Base-by-base conservation (phyloP, 1,140 invertebrate species). In the Ceratosolen fusciceps region DNA sequence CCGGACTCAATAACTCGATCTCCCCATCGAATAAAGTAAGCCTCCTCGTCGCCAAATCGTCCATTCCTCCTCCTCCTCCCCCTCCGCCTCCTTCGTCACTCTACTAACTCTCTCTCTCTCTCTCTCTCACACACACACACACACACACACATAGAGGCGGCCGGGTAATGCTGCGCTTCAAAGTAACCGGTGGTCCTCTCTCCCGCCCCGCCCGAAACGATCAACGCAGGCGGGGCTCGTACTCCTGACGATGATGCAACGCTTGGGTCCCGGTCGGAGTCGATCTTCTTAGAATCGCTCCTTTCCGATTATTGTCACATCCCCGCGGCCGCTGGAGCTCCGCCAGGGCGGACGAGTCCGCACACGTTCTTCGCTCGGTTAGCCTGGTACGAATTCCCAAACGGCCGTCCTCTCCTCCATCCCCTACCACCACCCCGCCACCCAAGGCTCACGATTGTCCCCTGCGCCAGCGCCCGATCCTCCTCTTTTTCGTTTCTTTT, bases 291-390 rank as follows among this genome's bases (percentile, higher is more conserved):
- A 47, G 77, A 74, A 79, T 73, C 24, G 68, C 74, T 76, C 47
- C 43, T 80, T 80, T 81, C 62, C 75, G 71, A 77, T 77, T 74
- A 77, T 81, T 67, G 80, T 81, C 80, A 74, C 74, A 70, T 60
- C 31, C 58, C 10, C 56, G 37, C 16, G 14, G 49, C n/a, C 34
- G 37, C 54, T 34, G n/a, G 4, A 39, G 14, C 2, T 10, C 19
- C 16, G 16, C 29, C 12, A 9, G 10, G 75, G 43, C 62, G 67
- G 31, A 80, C 79, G 71, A n/a, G 29, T 80, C 68, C 34, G 54
- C 31, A 76, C 73, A 80, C 43, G 58, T 34, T 29, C n/a, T n/a
- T n/a, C 2, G 14, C 2, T 26, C 21, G 8, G 54, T 9, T n/a
- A 43, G 12, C 24, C 12, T 16, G 8, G 12, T 16, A 1, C 58